Evolutionary conservation across 2,888 invertebrate genomes (phyloP), one percentile per base, ranked within the genome.

Genomic region (Drosophila recens): DNA sequence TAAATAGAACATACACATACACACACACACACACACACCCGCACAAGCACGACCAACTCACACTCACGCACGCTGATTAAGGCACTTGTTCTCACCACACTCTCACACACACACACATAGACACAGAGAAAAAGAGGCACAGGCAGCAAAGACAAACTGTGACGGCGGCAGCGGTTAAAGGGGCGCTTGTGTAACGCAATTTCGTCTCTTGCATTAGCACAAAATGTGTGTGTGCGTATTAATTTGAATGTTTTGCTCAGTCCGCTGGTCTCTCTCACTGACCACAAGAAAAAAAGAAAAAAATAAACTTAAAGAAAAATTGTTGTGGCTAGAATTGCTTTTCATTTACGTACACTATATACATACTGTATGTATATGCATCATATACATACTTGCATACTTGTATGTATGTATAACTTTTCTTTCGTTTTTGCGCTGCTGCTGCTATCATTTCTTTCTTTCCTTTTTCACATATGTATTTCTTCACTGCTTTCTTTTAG

Each of bases 151-250:
- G 45, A 13, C 27, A 30, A 17, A 27, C 43, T 57, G 58, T 45
- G 72, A 43, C 63, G 58, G 66, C 40, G 58, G 61, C 61, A 70
- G 70, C 68, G 71, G 75, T 58, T 52, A 76, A 59, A 53, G 82
- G 74, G 67, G 77, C 72, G 84, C 84, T 84, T 84, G 84, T 84
- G 84, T 86, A 84, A 84, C 84, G 84, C 82, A 83, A 86, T 84
- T 84, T 83, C 73, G 72, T 62, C 66, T 80, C 75, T 73, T 72
- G 59, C 67, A 75, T 73, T 68, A 58, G 46, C 53, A 65, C 17
- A 52, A 57, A 34, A 42, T 53, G 38, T 67, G 63, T n/a, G n/a
- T 59, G 43, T 52, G 54, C 42, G 72, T 65, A 58, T 58, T 48
- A 56, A 68, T 75, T 76, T 65, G 51, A 71, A 71, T 75, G 58